phyloP scores from a whole-genome alignment of 1,140 invertebrate species.

The Lordiphosa stackelbergi region DNA sequence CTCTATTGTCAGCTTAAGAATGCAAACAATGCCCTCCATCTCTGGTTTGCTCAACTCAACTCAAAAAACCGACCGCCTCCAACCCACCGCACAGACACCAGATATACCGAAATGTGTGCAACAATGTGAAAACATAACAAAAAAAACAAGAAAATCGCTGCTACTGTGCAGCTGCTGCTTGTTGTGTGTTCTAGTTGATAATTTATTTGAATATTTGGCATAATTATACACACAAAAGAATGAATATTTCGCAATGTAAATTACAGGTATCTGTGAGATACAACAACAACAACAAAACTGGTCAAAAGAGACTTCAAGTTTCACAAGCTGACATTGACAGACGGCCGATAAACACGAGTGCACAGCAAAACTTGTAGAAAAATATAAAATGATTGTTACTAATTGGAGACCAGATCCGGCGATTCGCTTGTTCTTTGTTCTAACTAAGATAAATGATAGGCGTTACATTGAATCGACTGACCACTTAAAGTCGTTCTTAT shows the following conservation, averaged over 20 bases:
- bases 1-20: slow-evolving; percentile 10
- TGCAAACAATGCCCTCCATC: slow-evolving; percentile 10
- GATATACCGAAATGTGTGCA: slow-evolving; percentile 44
- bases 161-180: slow-evolving; percentile 52
- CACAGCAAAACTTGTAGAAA: slow-evolving; percentile 12
- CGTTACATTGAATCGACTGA: slow-evolving; percentile 37
- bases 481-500: slow-evolving; percentile 56
- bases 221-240: slow-evolving; percentile 59
- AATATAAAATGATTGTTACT: slow-evolving; percentile 67
- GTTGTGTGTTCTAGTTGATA: slow-evolving; percentile 66
- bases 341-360: no score
- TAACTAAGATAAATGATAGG: slow-evolving; percentile 63
- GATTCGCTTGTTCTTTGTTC: slow-evolving; percentile 24
- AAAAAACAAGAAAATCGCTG: slow-evolving; percentile 37
- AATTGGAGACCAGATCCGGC: slow-evolving; percentile 37
- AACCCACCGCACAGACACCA: slow-evolving; percentile 31
- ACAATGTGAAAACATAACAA: slow-evolving; percentile 36
- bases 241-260: slow-evolving; percentile 41
- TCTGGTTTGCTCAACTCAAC: slow-evolving; percentile 1
- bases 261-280: slow-evolving; percentile 35
- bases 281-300: slow-evolving; percentile 19
- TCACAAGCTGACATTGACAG: slow-evolving; percentile 39
- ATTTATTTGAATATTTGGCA: slow-evolving; percentile 72
- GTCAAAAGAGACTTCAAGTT: slow-evolving; percentile 18
- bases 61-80: no score